These are phyloP conservation scores for Vulpes vulpes DNA, from an alignment of 2,113 vertebrate genomes.

Conservation along the genomic window DNA sequence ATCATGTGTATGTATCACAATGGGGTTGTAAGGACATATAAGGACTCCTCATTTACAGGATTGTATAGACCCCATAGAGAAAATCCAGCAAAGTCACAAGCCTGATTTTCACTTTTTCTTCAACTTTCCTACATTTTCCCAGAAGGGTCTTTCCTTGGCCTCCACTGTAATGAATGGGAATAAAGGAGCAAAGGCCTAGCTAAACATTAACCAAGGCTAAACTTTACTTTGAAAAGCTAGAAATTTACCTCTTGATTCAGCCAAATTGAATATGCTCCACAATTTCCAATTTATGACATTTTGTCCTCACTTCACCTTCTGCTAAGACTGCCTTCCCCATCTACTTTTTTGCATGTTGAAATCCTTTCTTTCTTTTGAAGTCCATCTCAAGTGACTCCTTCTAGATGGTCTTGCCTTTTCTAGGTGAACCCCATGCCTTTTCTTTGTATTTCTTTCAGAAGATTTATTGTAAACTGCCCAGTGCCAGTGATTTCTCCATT, in stretches of 20 bases:
- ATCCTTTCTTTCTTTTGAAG: background rate
- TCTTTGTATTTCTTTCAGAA: background rate
- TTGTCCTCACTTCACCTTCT: background rate
- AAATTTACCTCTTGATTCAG: background rate
- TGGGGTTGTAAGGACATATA: background rate
- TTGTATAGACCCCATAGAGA: background rate
- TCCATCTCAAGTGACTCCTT: background rate
- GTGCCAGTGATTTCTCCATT: background rate
- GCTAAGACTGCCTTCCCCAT: background rate
- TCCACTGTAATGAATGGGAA: background rate
- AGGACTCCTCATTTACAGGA: background rate
- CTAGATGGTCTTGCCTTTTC: background rate
- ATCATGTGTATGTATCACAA: background rate
- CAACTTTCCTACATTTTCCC: background rate
- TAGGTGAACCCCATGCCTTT: background rate
- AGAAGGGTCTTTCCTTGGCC: background rate
- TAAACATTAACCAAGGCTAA: background rate
- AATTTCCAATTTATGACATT: background rate
- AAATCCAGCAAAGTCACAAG: background rate
- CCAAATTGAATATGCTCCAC: background rate
- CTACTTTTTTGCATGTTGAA: background rate
- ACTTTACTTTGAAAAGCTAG: background rate
- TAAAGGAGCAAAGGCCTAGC: background rate
- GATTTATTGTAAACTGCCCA: background rate
- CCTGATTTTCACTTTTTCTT: background rate